Conservation (phyloP, 1,140 invertebrate genomes). For the Bombus vancouverensis region DNA sequence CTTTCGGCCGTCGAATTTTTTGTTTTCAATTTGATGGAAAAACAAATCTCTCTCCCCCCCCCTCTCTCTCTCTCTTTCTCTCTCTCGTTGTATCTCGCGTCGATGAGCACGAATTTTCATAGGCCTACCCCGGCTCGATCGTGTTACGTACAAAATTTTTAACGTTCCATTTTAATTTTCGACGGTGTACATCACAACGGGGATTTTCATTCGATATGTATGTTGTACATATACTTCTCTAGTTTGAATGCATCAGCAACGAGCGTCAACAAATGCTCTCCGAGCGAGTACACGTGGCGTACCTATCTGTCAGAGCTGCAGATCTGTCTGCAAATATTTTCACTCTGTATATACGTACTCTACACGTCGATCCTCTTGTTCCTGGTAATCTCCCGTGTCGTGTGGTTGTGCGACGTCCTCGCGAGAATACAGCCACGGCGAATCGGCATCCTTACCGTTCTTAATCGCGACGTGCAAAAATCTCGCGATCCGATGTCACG, state of each 20-base stretch:
- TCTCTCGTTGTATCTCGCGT: not conserved
- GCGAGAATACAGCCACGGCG: conserved; percentile 24
- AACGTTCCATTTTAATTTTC: conserved; percentile 18
- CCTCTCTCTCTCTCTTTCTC: no score
- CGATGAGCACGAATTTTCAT: not conserved
- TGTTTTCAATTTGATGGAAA: not conserved
- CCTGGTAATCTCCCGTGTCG: conserved; percentile 13
- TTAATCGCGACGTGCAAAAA: not conserved
- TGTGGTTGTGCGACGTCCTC: conserved; percentile 26
- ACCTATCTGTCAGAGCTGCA: conserved; percentile 6
- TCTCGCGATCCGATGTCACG: conserved; percentile 14
- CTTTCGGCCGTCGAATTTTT: not conserved
- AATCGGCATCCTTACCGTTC: conserved; percentile 41
- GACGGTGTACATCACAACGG: not conserved
- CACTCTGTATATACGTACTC: conserved; percentile 48
- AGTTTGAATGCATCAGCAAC: not conserved
- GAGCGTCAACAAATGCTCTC: conserved; percentile 3
- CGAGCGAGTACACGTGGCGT: conserved; percentile 36
- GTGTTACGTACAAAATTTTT: not conserved
- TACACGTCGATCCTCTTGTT: conserved; percentile 44
- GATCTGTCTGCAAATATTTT: not conserved
- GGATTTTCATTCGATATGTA: conserved; percentile 1
- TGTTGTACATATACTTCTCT: not conserved
- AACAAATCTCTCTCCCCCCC: not conserved
- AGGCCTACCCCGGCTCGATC: no score